phyloP scores from a whole-genome alignment of 2,797 vertebrate genomes.

The Chrosomus eos region DNA sequence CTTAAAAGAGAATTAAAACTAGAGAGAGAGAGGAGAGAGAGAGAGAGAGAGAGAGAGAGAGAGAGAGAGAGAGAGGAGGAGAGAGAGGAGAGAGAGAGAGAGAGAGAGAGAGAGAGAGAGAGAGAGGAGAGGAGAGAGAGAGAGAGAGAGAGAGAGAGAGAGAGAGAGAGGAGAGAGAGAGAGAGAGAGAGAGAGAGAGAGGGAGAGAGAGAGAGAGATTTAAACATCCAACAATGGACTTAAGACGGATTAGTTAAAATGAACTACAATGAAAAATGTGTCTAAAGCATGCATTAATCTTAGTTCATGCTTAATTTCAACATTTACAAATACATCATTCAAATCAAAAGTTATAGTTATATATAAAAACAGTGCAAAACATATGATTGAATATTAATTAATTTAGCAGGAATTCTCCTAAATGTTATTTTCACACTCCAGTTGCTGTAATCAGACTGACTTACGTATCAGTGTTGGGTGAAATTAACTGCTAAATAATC shows the following conservation, averaged over 20 bases:
- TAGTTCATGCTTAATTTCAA: not conserved
- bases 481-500: no score
- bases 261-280: not conserved
- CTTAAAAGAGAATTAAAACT: not conserved
- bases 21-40: not conserved
- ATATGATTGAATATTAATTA: no score
- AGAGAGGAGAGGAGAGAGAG: no score
- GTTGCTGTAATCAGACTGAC: no score
- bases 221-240: constrained; percentile 38
- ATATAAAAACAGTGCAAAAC: no score
- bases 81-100: not conserved
- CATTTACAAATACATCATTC: not conserved
- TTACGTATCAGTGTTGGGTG: no score
- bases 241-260: constrained; percentile 3
- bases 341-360: not conserved
- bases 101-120: not conserved
- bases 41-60: not conserved
- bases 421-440: no score
- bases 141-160: not conserved
- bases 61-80: not conserved
- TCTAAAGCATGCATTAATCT: not conserved
- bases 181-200: no score
- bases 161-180: no score
- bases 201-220: not conserved
- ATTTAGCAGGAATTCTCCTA: no score